Evolutionary conservation across 2,797 vertebrate genomes (phyloP).

Genomic region (Microctenopoma lineatum): DNA sequence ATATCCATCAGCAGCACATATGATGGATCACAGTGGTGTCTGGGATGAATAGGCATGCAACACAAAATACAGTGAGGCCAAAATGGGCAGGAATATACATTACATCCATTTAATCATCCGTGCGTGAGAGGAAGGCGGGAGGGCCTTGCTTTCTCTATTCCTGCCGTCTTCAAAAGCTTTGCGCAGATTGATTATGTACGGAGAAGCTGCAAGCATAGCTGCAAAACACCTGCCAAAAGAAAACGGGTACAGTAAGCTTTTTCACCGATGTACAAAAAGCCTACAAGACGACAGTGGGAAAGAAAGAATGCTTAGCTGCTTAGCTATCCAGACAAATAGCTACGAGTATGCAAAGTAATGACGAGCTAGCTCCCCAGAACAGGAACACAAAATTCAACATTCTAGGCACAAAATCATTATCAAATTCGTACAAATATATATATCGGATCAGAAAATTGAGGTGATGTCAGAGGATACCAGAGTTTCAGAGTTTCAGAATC

Average conservation of each 20-base stretch:
- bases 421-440: too few species aligned
- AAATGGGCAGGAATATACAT: conserved; percentile 80
- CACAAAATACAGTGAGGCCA: conserved; percentile 80
- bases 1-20: conserved; percentile 79
- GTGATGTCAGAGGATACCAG: conserved; percentile 59
- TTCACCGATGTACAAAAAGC: conserved; percentile 62
- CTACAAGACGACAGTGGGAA: conserved; percentile 37
- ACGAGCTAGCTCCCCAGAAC: conserved; percentile 31
- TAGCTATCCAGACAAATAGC: conserved; percentile 57
- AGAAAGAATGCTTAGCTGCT: conserved; percentile 60
- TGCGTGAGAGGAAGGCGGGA: conserved; percentile 69
- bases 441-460: conserved; percentile 32
- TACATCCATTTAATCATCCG: conserved; percentile 85
- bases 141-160: conserved; percentile 60
- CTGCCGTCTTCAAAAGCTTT: conserved; percentile 68
- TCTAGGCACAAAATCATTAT: conserved; percentile 8
- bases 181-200: conserved; percentile 77
- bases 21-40: conserved; percentile 80
- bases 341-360: conserved; percentile 38
- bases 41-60: conserved; percentile 81
- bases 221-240: conserved; percentile 76
- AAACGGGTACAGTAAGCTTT: conserved; percentile 58
- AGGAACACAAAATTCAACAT: conserved; percentile 17
- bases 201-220: conserved; percentile 58
- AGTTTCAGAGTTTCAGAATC: conserved; percentile 56